These are phyloP conservation scores for Teleogryllus occipitalis DNA, from an alignment of 1,140 invertebrate genomes.

Conservation along the genomic window DNA sequence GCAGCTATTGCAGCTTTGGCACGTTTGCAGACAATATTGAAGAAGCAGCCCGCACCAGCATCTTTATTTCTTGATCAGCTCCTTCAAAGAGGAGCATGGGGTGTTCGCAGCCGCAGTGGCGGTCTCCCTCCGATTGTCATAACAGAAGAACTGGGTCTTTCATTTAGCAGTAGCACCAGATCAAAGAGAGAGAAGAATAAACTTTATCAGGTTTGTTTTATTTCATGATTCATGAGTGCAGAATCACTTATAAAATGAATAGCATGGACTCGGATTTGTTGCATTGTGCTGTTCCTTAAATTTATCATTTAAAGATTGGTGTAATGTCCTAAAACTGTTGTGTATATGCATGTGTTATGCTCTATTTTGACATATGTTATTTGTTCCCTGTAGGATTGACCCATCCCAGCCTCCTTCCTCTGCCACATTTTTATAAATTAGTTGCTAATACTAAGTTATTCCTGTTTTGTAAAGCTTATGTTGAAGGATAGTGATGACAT, in stretches of 20 bases:
- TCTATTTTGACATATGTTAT: too few species aligned
- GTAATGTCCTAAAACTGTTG: too few species aligned
- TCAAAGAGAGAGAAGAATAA: background rate
- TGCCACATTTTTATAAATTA: too few species aligned
- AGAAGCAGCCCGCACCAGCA: conserved; percentile 63
- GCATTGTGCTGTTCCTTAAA: too few species aligned
- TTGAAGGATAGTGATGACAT: conserved; percentile 51
- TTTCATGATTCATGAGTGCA: too few species aligned
- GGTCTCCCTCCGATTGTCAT: background rate
- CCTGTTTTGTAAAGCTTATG: background rate
- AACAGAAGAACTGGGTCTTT: background rate
- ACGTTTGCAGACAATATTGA: conserved; percentile 66
- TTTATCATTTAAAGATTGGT: too few species aligned
- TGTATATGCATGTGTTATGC: too few species aligned
- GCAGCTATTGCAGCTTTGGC: conserved; percentile 70
- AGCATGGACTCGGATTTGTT: too few species aligned
- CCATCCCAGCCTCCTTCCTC: too few species aligned
- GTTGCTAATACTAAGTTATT: background rate
- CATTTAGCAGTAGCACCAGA: background rate
- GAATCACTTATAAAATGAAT: too few species aligned
- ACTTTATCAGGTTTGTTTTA: background rate
- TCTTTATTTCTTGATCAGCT: conserved; percentile 75
- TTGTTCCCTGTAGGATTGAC: too few species aligned
- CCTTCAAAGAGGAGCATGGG: conserved; percentile 16
- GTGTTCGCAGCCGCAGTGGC: background rate